Percentiles rank a stretch among this genome's conserved stretches.
Conservation (phyloP, 2,888 invertebrate genomes). For the Hymenopus coronatus region DNA sequence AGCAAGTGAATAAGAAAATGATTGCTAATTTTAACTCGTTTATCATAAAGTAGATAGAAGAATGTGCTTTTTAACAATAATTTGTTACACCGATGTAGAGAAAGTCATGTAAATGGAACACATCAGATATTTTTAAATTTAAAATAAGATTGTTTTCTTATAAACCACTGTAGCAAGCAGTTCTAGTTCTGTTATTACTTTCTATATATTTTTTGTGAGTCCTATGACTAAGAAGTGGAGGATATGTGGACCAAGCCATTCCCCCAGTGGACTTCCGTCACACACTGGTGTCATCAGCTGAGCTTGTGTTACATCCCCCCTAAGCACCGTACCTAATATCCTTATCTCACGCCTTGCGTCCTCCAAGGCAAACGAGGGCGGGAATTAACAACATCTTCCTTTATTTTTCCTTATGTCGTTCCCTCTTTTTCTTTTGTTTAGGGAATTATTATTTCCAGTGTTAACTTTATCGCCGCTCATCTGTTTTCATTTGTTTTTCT, state of each 20-base stretch:
- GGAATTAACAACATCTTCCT: constrained; percentile 31
- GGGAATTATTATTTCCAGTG: constrained; percentile 34
- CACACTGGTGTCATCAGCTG: background rate
- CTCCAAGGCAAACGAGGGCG: constrained; percentile 22
- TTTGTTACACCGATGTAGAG: no score
- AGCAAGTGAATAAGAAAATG: no score
- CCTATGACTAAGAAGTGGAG: no score
- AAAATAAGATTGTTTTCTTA: no score
- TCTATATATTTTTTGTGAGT: no score
- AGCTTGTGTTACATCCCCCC: constrained; percentile 1
- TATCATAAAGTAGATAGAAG: no score
- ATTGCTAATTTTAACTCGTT: no score
- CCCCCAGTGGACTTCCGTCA: background rate
- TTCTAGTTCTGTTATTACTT: no score
- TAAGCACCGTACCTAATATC: constrained; percentile 18
- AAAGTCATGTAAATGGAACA: no score
- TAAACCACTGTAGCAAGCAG: no score
- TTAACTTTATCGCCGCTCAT: constrained; percentile 33
- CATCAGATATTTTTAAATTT: no score
- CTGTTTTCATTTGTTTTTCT: constrained; percentile 32
- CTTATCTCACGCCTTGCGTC: background rate
- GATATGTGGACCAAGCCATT: background rate
- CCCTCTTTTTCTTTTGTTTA: constrained; percentile 27
- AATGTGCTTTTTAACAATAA: no score
- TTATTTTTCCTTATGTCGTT: constrained; percentile 16